Evolutionary conservation across 2,113 vertebrate genomes (phyloP), one percentile per base, ranked within the genome.

Genomic region (Boulengeromyrus knoepffleri): DNA sequence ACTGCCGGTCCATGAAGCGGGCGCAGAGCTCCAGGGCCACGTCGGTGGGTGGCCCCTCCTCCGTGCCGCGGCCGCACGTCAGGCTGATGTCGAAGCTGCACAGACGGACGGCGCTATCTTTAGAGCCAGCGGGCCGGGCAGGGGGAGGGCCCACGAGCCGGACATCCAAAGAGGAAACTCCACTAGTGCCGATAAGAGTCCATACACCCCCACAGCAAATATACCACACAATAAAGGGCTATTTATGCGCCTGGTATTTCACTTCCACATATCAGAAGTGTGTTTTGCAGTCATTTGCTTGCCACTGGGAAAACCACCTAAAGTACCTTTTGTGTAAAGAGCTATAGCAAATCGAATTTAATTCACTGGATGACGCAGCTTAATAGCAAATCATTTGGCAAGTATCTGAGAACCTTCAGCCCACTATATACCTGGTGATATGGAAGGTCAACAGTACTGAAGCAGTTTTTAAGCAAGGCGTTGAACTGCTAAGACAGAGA

Each of bases 21-120:
- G 97, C 97, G 88, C 96, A 98, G 85, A 99, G 94, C 93, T 99
- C 97, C 87, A 99, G 96, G 0, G 98, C 98, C 90, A 98, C 97
- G 6, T 99, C 96, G 0, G 96, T 93, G 0, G 97, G 97, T 56
- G 97, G 96, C 91, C 96, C 95, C 85, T 89, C 36, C 90, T 95
- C 96, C 0, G 95, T 95, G 80, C 97, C 97, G 0, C 89, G 46
- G 0, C 98, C 98, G 0, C 98, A 97, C 0, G 98, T 97, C 94
- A 99, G 94, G 39, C 97, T 98, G 89, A 99, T 95, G 92, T 97
- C 97, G 93, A 99, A 99, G 92, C 98, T 99, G 91, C 13, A 56
- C 3, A 19, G n/a, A 7, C 19, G 6, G 4, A 62, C n/a, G 58
- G 10, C 19, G 56, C 46, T 19, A 74, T 47, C 27, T 31, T 52